Evolutionary conservation across 2,797 vertebrate species (phyloP), one percentile per base, ranked within the genome.

Genomic region (Sebastes baramenuke): DNA sequence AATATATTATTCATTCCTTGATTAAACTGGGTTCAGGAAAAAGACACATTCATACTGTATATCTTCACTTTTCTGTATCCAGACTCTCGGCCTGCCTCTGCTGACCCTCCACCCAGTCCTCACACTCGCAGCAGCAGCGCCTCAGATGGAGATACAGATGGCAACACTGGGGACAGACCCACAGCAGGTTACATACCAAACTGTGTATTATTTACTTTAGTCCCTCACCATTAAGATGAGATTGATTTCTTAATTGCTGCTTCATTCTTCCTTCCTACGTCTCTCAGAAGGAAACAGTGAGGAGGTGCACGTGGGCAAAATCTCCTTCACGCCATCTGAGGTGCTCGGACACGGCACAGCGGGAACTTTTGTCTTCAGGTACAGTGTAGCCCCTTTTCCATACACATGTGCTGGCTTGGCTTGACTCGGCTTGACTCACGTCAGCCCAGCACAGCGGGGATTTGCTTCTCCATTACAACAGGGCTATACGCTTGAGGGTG

Each of bases 331-430:
- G 27, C 93, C 97, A 13, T 93, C 96, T 22, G 96, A 98, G 0
- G 95, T 98, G 66, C 95, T 99, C 56, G 99, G 98, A 73, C 97
- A 96, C 0, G 99, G 99, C 67, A 96, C 97, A 9, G 96, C 96
- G 0, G 99, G 99, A 71, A 99, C 99, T 0, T 98, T 98, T 77
- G 97, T 99, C 25, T 99, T 99, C 94, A 96, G 97, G 89, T 92
- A 81, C 30, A 1, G 14, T 38, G 20, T 10, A 52, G 42, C 42
- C 42, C 14, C 42, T 46, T 46, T 46, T 46, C 42, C 1, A 46
- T 46, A 46, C 42, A 46, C 16, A 8, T 46, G 42, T 46, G 42
- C 42, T 46, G 42, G 42, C 42, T 46, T 46, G 16, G 42, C 42
- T 46, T 46, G 42, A 46, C 14, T 46, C 6, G 14, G 38, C 0